These are phyloP conservation scores for Mesocricetus auratus DNA, from an alignment of 2,113 vertebrate species.

Conservation along the genomic window DNA sequence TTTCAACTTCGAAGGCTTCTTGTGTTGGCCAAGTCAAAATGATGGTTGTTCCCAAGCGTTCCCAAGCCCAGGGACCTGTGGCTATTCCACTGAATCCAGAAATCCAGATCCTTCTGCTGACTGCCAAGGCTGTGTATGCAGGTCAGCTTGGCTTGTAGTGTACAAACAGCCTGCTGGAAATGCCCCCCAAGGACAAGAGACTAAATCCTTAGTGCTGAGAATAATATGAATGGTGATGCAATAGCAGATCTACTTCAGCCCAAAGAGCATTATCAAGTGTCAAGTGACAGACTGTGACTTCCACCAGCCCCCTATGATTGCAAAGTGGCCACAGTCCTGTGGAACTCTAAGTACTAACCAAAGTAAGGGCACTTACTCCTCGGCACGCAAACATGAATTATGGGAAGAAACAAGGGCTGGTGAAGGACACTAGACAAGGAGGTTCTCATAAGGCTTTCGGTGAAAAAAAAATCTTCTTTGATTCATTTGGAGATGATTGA, in stretches of 20 bases:
- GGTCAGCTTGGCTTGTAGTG: too few relatives aligned
- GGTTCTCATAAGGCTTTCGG: slow-evolving; percentile 4
- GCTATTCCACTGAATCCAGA: background rate
- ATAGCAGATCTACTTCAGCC: background rate
- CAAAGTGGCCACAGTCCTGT: background rate
- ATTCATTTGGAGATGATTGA: slow-evolving; percentile 31
- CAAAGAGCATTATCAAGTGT: background rate
- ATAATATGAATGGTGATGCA: rapidly evolving
- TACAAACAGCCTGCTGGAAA: background rate
- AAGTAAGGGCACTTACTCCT: slow-evolving; percentile 21
- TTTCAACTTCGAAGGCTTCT: background rate
- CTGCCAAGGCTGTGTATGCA: background rate
- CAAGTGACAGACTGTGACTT: background rate
- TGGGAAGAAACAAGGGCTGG: background rate
- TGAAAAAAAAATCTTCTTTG: slow-evolving; percentile 27
- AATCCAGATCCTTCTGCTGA: background rate
- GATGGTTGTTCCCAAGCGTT: background rate
- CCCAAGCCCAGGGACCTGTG: background rate
- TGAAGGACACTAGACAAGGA: background rate
- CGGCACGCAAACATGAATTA: background rate
- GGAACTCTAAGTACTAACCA: background rate
- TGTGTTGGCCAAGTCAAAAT: background rate
- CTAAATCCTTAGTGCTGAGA: background rate
- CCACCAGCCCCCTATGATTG: background rate
- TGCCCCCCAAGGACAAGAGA: background rate